phyloP scores from a whole-genome alignment of 2,888 invertebrate genomes.

The Tenthredo livida region DNA sequence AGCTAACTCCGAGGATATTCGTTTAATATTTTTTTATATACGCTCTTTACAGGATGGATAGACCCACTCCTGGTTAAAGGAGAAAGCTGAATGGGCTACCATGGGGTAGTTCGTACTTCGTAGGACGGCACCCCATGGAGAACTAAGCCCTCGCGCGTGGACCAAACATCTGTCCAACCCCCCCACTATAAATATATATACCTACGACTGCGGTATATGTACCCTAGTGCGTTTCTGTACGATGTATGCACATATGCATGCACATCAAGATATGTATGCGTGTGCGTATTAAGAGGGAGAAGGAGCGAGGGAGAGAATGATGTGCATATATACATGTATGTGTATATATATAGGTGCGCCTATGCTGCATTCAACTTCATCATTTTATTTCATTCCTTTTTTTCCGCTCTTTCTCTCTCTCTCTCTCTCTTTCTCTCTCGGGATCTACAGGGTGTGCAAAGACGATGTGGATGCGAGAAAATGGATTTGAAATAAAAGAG shows the following conservation, averaged over 20 bases:
- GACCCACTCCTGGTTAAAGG: constrained; percentile 17
- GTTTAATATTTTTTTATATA: constrained; percentile 1
- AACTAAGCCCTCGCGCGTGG: constrained; percentile 72
- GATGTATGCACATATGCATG: constrained; percentile 9
- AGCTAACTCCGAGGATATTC: neutral
- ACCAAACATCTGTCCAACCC: constrained; percentile 76
- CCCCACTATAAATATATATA: constrained; percentile 54
- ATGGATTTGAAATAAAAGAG: neutral
- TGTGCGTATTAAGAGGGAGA: constrained; percentile 8
- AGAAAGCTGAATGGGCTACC: constrained; percentile 36
- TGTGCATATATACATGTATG: constrained; percentile 4
- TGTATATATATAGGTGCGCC: constrained; percentile 27
- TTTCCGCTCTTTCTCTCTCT: neutral
- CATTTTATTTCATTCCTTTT: constrained; percentile 32
- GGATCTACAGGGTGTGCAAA: constrained; percentile 5
- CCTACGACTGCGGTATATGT: neutral
- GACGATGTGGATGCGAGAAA: neutral
- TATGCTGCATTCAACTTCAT: constrained; percentile 40
- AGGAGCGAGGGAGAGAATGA: constrained; percentile 23
- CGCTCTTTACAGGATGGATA: neutral
- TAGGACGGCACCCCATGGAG: constrained; percentile 74
- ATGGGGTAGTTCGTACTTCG: constrained; percentile 67
- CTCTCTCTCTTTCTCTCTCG: neutral
- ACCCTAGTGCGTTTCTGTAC: neutral
- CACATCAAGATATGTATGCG: neutral